Evolutionary conservation across 1,140 invertebrate genomes (phyloP).

Genomic region (Aethina tumida): DNA sequence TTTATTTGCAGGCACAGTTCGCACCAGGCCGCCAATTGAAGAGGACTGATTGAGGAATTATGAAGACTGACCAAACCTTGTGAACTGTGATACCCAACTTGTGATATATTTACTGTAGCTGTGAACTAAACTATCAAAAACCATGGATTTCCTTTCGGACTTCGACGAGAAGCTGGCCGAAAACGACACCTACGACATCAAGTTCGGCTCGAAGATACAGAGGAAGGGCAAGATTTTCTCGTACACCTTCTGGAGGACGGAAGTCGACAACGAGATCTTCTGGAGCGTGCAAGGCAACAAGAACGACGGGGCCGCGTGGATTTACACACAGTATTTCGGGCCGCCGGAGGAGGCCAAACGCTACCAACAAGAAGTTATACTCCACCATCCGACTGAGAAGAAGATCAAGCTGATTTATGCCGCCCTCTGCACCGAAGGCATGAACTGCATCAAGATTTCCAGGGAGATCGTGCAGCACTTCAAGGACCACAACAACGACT

Average conservation of each 20-base stretch:
- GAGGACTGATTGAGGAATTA: background rate
- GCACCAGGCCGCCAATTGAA: background rate
- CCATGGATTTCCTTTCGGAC: conserved; percentile 22
- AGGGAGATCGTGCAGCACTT: conserved; percentile 28
- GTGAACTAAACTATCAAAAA: background rate
- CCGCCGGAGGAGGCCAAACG: conserved; percentile 22
- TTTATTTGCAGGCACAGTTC: too few relatives aligned
- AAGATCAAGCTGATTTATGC: conserved; percentile 30
- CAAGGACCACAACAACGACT: conserved; percentile 23
- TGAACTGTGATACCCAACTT: conserved; percentile 11
- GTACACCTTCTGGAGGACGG: conserved; percentile 32
- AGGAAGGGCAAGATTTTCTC: conserved; percentile 30
- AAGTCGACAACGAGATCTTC: conserved; percentile 28
- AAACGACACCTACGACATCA: conserved; percentile 22
- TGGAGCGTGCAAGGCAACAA: conserved; percentile 33
- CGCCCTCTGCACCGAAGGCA: conserved; percentile 23
- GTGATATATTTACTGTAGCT: conserved; percentile 9
- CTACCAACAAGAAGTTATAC: conserved; percentile 28
- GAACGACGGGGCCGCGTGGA: conserved; percentile 25
- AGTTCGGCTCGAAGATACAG: conserved; percentile 25
- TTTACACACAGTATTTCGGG: conserved; percentile 30
- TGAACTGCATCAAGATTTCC: conserved; percentile 29
- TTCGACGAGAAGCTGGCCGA: conserved; percentile 19
- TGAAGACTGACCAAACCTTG: conserved; percentile 13
- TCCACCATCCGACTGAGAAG: conserved; percentile 27